phyloP scores from a whole-genome alignment of 2,113 vertebrate genomes.

The Cynopterus brachyotis region DNA sequence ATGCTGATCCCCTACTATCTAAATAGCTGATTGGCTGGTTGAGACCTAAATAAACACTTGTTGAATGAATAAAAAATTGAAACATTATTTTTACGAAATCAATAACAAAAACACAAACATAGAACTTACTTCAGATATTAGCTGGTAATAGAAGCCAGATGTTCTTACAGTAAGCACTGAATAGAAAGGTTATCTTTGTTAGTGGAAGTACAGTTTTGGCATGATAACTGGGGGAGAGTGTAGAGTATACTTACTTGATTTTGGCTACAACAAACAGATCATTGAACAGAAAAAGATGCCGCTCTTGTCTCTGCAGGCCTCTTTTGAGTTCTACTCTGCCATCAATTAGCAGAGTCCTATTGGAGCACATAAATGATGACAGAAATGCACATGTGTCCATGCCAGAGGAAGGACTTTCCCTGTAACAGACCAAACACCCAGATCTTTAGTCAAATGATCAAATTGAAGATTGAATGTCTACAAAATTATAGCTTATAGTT shows the following conservation, averaged over 20 bases:
- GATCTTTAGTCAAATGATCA: not conserved
- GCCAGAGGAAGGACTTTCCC: slow-evolving; percentile 89
- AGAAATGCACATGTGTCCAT: slow-evolving; percentile 91
- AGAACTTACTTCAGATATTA: not conserved
- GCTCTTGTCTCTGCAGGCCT: slow-evolving; percentile 93
- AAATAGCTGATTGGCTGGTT: not conserved
- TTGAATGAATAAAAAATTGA: no score
- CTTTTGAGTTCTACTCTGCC: slow-evolving; percentile 92
- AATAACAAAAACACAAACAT: not conserved
- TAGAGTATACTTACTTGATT: slow-evolving; percentile 90
- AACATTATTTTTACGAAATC: not conserved
- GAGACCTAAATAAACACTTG: no score
- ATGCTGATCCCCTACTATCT: not conserved
- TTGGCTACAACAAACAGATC: slow-evolving; percentile 94
- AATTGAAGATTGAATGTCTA: not conserved
- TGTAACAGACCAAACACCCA: slow-evolving; percentile 71
- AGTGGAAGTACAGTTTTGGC: not conserved
- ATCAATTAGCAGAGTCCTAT: slow-evolving; percentile 88
- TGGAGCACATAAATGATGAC: slow-evolving; percentile 89
- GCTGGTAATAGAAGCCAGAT: not conserved
- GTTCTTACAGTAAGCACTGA: not conserved
- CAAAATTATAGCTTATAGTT: not conserved
- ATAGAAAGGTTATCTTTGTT: not conserved
- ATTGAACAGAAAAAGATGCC: slow-evolving; percentile 94
- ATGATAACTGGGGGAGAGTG: not conserved